phyloP scores from a whole-genome alignment of 2,888 invertebrate genomes.

The Hermaeophaga mercurialis region DNA sequence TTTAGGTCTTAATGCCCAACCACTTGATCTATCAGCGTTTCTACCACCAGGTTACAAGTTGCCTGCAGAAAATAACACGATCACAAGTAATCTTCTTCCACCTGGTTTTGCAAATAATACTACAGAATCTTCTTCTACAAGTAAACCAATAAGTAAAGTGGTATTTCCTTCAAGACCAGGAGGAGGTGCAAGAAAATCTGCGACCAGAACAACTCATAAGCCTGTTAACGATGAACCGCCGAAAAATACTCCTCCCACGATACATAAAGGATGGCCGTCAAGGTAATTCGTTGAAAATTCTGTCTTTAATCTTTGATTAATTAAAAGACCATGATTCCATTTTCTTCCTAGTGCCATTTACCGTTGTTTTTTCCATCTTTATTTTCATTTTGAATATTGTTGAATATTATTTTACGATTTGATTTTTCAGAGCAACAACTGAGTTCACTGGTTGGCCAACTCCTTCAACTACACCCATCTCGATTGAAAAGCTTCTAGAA shows the following conservation, averaged over 20 bases:
- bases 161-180: slow-evolving; percentile 83
- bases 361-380: too few species aligned
- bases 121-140: slow-evolving; percentile 55
- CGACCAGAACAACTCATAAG: slow-evolving; percentile 42
- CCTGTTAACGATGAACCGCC: slow-evolving; percentile 44
- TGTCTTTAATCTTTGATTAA: too few species aligned
- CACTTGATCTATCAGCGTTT: slow-evolving; percentile 52
- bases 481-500: slow-evolving; percentile 80
- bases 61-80: neutral
- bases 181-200: slow-evolving; percentile 61
- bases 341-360: too few species aligned
- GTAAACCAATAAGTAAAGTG: slow-evolving; percentile 64
- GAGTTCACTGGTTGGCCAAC: slow-evolving; percentile 93
- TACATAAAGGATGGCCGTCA: slow-evolving; percentile 84
- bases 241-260: slow-evolving; percentile 65
- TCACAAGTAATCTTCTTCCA: slow-evolving; percentile 46
- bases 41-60: slow-evolving; percentile 47
- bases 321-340: too few species aligned
- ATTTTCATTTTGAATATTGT: too few species aligned
- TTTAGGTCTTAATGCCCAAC: slow-evolving; percentile 17
- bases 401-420: too few species aligned
- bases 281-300: slow-evolving; percentile 60
- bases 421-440: slow-evolving; percentile 75
- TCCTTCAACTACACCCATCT: slow-evolving; percentile 84
- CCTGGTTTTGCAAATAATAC: slow-evolving; percentile 55